Evolutionary conservation across 2,797 vertebrate species (phyloP), one percentile per base, ranked within the genome.

Genomic region (Coracias cyanogaster): DNA sequence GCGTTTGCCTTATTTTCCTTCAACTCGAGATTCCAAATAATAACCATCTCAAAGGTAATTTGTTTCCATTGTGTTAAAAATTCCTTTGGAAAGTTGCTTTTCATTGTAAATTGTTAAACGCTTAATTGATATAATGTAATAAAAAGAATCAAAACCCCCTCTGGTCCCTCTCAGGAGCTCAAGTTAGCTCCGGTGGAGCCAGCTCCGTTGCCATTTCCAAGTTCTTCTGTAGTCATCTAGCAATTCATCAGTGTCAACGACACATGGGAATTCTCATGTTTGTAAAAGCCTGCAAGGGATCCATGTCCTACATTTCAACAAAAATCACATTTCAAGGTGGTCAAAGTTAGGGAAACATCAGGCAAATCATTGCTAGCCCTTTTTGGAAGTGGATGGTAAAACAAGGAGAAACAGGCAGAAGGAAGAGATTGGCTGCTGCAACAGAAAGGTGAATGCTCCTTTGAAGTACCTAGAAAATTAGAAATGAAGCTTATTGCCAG

Each of bases 101-200:
- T 82, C 82, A 91, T 82, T 97, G 95, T 95, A 96, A 95, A 82
- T 94, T 96, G 95, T 96, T 95, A 97, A 96, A 80, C 26, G 41
- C 51, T 90, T 97, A 97, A 97, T 97, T 97, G 96, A 83, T 94
- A 90, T 93, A 21, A 74, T 86, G 17, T 96, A 96, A 96, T 92
- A 97, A 95, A 92, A 96, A 86, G 66, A 85, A 95, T 91, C 71
- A 72, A 61, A 97, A 93, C 4, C 65, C 94, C 86, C 87, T 94
- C 93, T 86, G 93, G 74, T 96, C 78, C 93, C 92, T 96, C 91
- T 95, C 65, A 92, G 78, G 92, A 93, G 90, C 89, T 91, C 48
- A 37, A 96, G 91, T 83, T 87, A 96, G 82, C 88, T 93, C 79
- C 39, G 7, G 66, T 82, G 71, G 54, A 94, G 89, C 49, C 70